These are phyloP conservation scores for Drosophila yooni DNA, from an alignment of 2,888 invertebrate genomes.

Conservation along the genomic window DNA sequence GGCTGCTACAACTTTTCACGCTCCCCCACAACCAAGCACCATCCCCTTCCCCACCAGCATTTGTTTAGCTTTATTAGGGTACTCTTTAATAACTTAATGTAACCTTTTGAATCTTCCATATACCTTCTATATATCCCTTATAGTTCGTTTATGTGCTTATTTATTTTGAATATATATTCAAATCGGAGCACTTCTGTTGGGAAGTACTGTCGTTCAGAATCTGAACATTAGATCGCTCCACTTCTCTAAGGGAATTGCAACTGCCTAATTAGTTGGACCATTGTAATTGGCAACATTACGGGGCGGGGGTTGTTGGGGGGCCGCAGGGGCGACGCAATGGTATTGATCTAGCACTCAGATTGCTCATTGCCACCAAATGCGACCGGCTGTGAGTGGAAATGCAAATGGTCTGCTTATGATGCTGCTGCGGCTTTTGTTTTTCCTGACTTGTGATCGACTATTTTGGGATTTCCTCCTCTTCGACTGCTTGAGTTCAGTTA, in stretches of 20 bases:
- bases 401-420: background rate
- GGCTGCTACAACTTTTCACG: slow-evolving; percentile 25
- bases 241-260: slow-evolving; percentile 36
- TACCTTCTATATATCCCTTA: background rate
- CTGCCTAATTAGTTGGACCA: background rate
- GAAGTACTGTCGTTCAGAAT: too few relatives aligned
- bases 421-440: background rate
- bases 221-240: too few relatives aligned
- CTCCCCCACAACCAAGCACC: background rate
- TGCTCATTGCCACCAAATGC: background rate
- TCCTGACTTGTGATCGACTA: background rate
- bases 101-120: background rate
- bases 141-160: background rate
- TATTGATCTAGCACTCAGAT: background rate
- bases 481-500: slow-evolving; percentile 35
- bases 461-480: slow-evolving; percentile 1
- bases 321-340: background rate
- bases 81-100: background rate
- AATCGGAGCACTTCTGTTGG: background rate
- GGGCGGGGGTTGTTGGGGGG: too few relatives aligned
- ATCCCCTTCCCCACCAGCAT: slow-evolving; percentile 6
- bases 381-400: background rate
- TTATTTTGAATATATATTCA: background rate
- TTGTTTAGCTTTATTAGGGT: slow-evolving; percentile 1
- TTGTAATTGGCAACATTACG: background rate